These are phyloP conservation scores for Sminthurinus aureus DNA, from an alignment of 2,888 invertebrate species.

Conservation along the genomic window DNA sequence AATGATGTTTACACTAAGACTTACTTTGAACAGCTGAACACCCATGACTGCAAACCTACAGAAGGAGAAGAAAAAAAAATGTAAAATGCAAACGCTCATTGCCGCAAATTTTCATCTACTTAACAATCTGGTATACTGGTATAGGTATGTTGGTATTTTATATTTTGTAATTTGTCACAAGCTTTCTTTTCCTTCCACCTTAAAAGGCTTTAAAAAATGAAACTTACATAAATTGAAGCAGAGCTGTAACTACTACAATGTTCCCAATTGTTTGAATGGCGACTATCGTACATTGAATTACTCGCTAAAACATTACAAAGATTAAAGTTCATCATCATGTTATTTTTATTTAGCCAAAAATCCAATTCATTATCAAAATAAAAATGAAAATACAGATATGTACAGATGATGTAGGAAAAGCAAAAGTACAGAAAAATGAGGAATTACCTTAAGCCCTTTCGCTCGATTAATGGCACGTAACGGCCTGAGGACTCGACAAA, in stretches of 20 bases:
- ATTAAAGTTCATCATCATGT: background rate
- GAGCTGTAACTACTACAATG: conserved; percentile 70
- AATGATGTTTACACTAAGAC: conserved; percentile 20
- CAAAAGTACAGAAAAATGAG: background rate
- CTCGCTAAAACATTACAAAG: conserved; percentile 64
- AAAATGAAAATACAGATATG: background rate
- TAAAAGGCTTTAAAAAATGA: too few relatives aligned
- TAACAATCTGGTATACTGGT: too few relatives aligned
- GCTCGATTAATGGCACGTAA: conserved; percentile 72
- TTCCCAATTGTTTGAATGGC: conserved; percentile 68
- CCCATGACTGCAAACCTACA: conserved; percentile 69
- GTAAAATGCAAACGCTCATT: too few relatives aligned
- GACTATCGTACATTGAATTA: conserved; percentile 70
- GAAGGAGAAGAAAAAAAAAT: too few relatives aligned
- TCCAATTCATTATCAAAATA: background rate
- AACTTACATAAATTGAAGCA: conserved; percentile 68
- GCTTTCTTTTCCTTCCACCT: too few relatives aligned
- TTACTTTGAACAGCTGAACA: conserved; percentile 70
- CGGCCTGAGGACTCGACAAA: conserved; percentile 69
- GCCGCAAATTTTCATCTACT: too few relatives aligned
- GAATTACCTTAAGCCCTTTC: conserved; percentile 68
- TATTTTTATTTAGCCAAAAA: background rate
- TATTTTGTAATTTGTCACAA: too few relatives aligned
- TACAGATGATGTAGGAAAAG: background rate
- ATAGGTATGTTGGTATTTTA: too few relatives aligned